Evolutionary conservation across 2,888 invertebrate genomes (phyloP), one percentile per base, ranked within the genome.

Genomic region (Rotaria socialis): DNA sequence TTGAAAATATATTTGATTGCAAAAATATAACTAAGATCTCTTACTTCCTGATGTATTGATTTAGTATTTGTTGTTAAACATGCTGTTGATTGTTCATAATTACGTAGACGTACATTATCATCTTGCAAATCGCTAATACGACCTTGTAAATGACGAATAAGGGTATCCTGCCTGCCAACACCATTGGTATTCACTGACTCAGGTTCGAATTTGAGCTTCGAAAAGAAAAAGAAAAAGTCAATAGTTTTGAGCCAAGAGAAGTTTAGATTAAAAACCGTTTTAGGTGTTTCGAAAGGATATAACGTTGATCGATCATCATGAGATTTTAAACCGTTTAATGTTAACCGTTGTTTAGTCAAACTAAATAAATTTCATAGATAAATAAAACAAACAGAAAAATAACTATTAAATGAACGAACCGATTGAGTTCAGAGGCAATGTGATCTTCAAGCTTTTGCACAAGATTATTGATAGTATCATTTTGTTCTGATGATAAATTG

Each of bases 391-490:
- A 50, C 10, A 50, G 14, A 11, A 50, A 50, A 50, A n/a, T 6
- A 43, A 11, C 22, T 75, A 35, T 22, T 14, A 35, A 22, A 56
- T 67, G 10, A 35, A 22, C 47, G 3, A 43, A 80, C 75, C 75
- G 75, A 11, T 80, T 41, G 8, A 80, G 47, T 80, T 80, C 75
- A 80, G 0, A 43, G 47, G 41, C 75, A 24, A 80, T 80, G 22
- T 80, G 75, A 43, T 80, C 35, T 24, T 80, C 75, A 43, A 80
- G 24, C 47, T 80, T 80, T 80, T 80, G 75, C n/a, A 80, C 75
- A 43, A 80, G 47, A 80, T 80, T 80, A 47, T 80, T 41, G 47
- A 80, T 80, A 19, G 75, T 80, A 80, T 80, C 24, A 47, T 47
- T 80, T 80, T 80, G 75, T 24, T 80, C 7, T 24, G 43, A 47